Evolutionary conservation across 2,113 vertebrate species (phyloP), one percentile per base, ranked within the genome.

Genomic region (Indicator indicator): DNA sequence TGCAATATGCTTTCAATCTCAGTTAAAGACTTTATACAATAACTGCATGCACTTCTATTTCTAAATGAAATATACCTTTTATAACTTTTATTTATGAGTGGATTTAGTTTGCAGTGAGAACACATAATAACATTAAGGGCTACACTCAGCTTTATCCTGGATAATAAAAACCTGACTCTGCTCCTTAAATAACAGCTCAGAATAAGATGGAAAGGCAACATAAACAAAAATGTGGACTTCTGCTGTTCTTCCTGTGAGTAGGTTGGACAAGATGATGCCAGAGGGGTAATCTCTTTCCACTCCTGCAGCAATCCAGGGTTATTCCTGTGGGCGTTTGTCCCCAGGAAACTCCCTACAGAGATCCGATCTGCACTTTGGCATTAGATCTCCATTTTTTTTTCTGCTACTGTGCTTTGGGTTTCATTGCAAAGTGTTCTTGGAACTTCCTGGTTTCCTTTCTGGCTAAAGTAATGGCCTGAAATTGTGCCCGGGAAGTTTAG

Each of bases 1-100:
- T 89, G 69, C 70, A 93, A 64, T 81, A 6, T 93, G 89, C 84
- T 95, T 96, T 95, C 94, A 90, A 55, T 95, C 83, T 88, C 4
- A 2, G 70, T 69, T 91, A 75, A 94, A 90, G 83, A 73, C 46
- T 36, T 90, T 73, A 30, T 73, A 73, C 27, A 72, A 38, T 88
- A 78, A 78, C 54, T 83, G 16, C 42, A 38, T 78, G n/a, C 28
- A 32, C 14, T 81, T 84, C 65, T 48, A 52, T 81, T 88, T 48
- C 77, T 92, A 78, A 86, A 86, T 74, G 52, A 92, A 90, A 92
- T 64, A 74, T 3, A 67, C 1, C 0, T 81, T 86, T 88, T 89
- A 78, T 95, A 89, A 89, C 86, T 90, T 42, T 73, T 86, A 83
- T 77, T 95, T 94, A 95, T 84, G 83, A 75, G 70, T 78, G 74